These are phyloP conservation scores for Amazona guildingii DNA, from an alignment of 2,113 vertebrate genomes.

Conservation along the genomic window DNA sequence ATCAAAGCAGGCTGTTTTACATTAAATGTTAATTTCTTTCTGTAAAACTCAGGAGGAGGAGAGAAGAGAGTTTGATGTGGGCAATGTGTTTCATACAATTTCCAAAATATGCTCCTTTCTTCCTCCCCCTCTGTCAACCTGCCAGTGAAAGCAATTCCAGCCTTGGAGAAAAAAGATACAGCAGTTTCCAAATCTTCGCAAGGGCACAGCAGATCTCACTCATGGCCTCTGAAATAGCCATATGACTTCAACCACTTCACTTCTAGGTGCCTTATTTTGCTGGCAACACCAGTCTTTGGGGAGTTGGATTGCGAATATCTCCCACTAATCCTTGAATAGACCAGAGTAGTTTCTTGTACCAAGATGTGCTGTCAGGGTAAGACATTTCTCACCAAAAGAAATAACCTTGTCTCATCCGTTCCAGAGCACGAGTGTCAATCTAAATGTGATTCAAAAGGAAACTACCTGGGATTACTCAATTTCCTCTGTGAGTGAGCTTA, in stretches of 20 bases:
- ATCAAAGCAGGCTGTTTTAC: conserved; percentile 15
- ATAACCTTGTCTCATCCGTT: neutral
- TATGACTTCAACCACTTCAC: neutral
- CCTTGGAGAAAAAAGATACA: neutral
- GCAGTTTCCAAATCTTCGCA: neutral
- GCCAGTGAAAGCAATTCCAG: neutral
- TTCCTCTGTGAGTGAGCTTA: neutral
- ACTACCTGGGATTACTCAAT: conserved; percentile 54
- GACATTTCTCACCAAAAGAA: neutral
- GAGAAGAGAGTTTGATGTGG: neutral
- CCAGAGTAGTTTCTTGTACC: neutral
- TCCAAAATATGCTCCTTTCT: neutral
- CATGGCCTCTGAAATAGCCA: neutral
- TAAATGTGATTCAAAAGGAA: conserved; percentile 27
- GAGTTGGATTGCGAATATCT: neutral
- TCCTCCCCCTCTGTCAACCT: neutral
- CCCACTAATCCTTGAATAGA: neutral
- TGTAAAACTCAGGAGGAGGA: neutral
- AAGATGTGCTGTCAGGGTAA: neutral
- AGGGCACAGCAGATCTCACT: neutral
- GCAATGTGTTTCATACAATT: neutral
- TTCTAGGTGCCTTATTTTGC: neutral
- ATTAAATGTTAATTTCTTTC: conserved; percentile 10
- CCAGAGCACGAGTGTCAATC: neutral
- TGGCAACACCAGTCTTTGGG: neutral